Evolutionary conservation across 2,113 vertebrate species (phyloP), one percentile per base, ranked within the genome.

Genomic region (Anoplopoma fimbria): DNA sequence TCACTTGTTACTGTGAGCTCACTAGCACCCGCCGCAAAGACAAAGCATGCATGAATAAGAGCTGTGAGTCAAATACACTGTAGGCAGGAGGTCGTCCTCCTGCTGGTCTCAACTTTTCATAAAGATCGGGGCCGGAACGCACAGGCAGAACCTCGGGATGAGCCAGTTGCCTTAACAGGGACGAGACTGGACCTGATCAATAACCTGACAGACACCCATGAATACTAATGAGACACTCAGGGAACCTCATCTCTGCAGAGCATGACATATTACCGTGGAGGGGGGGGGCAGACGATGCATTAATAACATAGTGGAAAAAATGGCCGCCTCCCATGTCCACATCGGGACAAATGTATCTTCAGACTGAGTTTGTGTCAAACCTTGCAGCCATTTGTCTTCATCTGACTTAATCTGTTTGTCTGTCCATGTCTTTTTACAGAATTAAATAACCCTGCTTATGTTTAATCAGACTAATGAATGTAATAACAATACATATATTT

Each of bases 221-320:
- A 89, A 95, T 94, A 90, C 88, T 89, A 92, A 95, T 94, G 90
- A 93, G 82, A 85, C 65, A 69, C 75, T 71, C 67, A 15, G 60
- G 60, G 80, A 82, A 57, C 45, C 80, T 87, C 65, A 65, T 78
- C 61, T 85, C 70, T 65, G 70, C 33, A 21, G 81, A 87, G 69
- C 81, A 73, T 68, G 82, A 84, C 81, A 81, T 82, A 61, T 78
- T 69, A 27, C 6, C 67, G 9, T 5, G 29, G 49, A 9, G 61
- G 57, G 45, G 51, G 31, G 29, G 73, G 6, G 64, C 64, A 80
- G 55, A 23, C 21, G 6, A n/a, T 19, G 84, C 79, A 89, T 88
- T 77, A 68, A 82, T 85, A 68, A 74, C 79, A 71, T 34, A 10
- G 14, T 23, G 75, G 75, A 83, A 45, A 72, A 82, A 84, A 88